These are phyloP conservation scores for Eurypyga helias DNA, from an alignment of 2,113 vertebrate genomes.

Conservation along the genomic window DNA sequence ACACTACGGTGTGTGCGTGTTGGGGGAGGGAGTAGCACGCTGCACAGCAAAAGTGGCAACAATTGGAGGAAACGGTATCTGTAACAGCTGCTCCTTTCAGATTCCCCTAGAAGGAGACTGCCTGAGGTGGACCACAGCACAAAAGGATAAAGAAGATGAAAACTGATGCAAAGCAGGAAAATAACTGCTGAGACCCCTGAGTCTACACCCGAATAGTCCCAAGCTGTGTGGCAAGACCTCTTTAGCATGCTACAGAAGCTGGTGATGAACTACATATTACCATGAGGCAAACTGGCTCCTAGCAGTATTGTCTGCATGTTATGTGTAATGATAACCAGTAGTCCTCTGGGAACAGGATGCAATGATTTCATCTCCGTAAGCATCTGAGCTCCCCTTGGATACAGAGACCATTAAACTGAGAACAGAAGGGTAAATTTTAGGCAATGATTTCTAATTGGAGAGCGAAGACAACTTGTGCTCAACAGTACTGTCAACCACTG, in stretches of 20 bases:
- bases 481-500: not conserved
- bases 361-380: constrained; percentile 79
- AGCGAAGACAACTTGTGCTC: constrained; percentile 46
- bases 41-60: constrained; percentile 71
- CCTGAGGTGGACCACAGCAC: constrained; percentile 85
- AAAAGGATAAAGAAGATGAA: constrained; percentile 90
- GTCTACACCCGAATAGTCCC: constrained; percentile 76
- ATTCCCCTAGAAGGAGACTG: constrained; percentile 85
- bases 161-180: constrained; percentile 86
- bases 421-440: constrained; percentile 88
- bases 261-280: constrained; percentile 87
- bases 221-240: constrained; percentile 82
- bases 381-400: constrained; percentile 84
- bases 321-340: constrained; percentile 81
- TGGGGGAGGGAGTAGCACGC: constrained; percentile 20
- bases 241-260: constrained; percentile 82
- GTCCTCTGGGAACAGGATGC: constrained; percentile 78
- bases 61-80: constrained; percentile 84
- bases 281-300: constrained; percentile 79
- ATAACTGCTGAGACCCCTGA: constrained; percentile 84
- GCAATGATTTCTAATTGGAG: constrained; percentile 80
- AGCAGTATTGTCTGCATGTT: constrained; percentile 77
- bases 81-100: constrained; percentile 89
- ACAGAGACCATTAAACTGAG: constrained; percentile 81
- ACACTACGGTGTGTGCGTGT: constrained; percentile 61